A percentile compares a stretch with the other conserved stretches of the same genome.
These are phyloP conservation scores for Oncorhynchus gorbuscha DNA, from an alignment of 2,113 vertebrate species.

Conservation along the genomic window DNA sequence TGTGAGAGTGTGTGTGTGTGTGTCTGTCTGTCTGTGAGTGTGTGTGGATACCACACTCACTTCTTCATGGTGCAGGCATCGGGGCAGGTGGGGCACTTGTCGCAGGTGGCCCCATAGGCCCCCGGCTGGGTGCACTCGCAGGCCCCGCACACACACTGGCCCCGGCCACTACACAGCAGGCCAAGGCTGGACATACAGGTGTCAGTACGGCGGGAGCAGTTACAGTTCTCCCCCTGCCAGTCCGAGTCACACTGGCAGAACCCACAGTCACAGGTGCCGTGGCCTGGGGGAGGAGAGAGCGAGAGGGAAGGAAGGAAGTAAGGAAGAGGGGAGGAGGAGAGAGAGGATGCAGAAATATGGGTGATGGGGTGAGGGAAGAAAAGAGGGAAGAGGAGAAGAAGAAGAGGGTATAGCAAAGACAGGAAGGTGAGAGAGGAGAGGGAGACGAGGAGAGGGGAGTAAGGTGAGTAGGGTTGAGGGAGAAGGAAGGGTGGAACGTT, in stretches of 20 bases:
- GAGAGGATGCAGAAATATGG: background rate
- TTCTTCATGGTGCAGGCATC: conserved; percentile 97
- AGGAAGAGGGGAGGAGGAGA: background rate
- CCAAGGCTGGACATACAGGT: conserved; percentile 90
- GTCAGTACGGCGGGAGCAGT: conserved; percentile 90
- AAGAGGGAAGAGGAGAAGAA: background rate
- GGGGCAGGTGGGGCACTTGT: conserved; percentile 95
- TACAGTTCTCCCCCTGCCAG: conserved; percentile 94
- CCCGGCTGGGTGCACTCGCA: conserved; percentile 93
- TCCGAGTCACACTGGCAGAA: conserved; percentile 89
- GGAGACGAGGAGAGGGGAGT: too few species aligned
- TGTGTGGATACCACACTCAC: conserved; percentile 62
- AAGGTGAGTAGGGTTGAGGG: too few species aligned
- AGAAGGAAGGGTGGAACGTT: too few species aligned
- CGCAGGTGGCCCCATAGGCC: conserved; percentile 90
- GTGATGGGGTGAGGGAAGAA: background rate
- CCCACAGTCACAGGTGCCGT: conserved; percentile 90
- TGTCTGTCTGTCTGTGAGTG: background rate
- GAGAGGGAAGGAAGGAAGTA: background rate
- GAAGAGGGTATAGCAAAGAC: too few species aligned
- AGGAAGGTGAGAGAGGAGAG: too few species aligned
- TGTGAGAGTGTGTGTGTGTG: background rate
- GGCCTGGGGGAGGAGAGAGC: conserved; percentile 72
- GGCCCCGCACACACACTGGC: conserved; percentile 88
- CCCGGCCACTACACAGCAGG: conserved; percentile 88